Base-by-base conservation (phyloP, 2,888 invertebrate genomes). In the Colletes collaris region DNA sequence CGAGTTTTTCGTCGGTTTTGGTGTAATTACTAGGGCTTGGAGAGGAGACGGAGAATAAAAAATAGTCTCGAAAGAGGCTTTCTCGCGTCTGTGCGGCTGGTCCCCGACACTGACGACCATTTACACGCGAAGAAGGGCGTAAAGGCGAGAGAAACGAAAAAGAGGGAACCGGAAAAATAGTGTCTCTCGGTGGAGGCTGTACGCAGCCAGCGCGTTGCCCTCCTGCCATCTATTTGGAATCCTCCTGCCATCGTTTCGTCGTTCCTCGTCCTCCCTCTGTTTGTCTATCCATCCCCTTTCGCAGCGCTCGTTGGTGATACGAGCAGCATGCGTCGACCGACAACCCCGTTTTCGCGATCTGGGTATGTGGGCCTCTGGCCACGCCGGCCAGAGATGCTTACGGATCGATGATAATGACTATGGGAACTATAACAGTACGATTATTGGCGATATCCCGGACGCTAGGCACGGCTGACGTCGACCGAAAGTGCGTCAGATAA, bases 301-400 rank as follows among this genome's bases (percentile, higher is more conserved):
- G 10, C 35, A 1, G 53, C 27, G 50, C 35, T 60, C 53, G 37
- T 58, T 40, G 27, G 71, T 67, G 75, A 75, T 65, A 59, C 73
- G 73, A 74, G 75, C 76, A 59, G 71, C 55, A 67, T 72, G 65
- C 72, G 53, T 71, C 76, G 63, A 74, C 65, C 74, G 50, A 60
- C 76, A 58, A 53, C 67, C 70, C 72, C 66, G 53, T 74, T 76
- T 83, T 80, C 81, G 40, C 65, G 76, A 86, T 85, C 75, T 86
- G 72, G 81, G 76, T 83, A 79, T 75, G 76, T 77, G 53, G 70
- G 63, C n/a, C 73, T 85, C 50, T 58, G 49, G 52, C 49, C 72
- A 55, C 59, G 71, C 35, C 46, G 59, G 40, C 67, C 35, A 13
- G 69, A 76, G 66, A 35, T 49, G 50, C 72, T 71, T 62, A 52